Percentiles rank a stretch among this genome's conserved stretches.
phyloP scores from a whole-genome alignment of 2,797 vertebrate genomes.

The Telmatherina bonti region DNA sequence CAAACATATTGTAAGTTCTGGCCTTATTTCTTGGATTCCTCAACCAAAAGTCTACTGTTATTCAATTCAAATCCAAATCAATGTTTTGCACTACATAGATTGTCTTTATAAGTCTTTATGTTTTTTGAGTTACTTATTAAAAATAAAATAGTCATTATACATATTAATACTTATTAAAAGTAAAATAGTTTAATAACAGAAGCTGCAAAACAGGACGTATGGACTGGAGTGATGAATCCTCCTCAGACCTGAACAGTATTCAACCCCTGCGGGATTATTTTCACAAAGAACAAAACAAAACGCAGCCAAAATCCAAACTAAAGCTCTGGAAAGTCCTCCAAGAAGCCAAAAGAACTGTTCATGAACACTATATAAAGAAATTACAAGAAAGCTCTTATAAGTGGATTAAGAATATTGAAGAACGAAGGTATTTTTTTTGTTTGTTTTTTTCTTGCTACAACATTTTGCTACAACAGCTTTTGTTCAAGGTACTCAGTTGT shows the following conservation, averaged over 20 bases:
- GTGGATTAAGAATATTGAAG: neutral
- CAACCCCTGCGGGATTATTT: neutral
- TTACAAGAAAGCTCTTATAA: too few species aligned
- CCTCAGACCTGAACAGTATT: neutral
- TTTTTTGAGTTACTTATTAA: neutral
- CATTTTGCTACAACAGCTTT: too few species aligned
- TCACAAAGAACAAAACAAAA: too few species aligned
- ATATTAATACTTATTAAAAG: too few species aligned
- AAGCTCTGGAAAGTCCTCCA: too few species aligned
- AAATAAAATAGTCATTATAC: too few species aligned
- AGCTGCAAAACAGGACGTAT: too few species aligned
- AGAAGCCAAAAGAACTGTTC: too few species aligned
- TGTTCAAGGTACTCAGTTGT: neutral
- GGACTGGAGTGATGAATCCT: neutral
- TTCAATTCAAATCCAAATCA: neutral
- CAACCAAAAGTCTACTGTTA: neutral
- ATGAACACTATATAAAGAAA: neutral
- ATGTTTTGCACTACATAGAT: neutral
- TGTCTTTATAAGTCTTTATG: neutral
- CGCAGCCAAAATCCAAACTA: too few species aligned
- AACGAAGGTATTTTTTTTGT: too few species aligned
- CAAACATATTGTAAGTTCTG: constrained; percentile 5
- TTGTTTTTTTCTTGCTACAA: too few species aligned
- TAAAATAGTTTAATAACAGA: neutral
- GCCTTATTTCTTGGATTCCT: neutral